phyloP scores from a whole-genome alignment of 2,888 invertebrate species.

The Melinaea menophilus region DNA sequence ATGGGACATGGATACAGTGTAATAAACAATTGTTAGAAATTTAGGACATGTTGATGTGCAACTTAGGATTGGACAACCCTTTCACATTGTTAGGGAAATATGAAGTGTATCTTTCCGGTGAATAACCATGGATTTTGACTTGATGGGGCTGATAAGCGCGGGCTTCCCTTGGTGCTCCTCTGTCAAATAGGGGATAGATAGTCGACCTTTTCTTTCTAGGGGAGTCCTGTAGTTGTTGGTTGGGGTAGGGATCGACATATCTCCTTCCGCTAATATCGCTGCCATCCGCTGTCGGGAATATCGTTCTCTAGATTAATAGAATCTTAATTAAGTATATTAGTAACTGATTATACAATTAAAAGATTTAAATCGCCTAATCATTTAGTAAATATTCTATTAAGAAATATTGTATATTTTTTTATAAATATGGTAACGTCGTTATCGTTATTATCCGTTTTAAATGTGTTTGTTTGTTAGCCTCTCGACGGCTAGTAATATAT shows the following conservation, averaged over 20 bases:
- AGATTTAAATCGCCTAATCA: too few relatives aligned
- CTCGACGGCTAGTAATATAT: conserved; percentile 23
- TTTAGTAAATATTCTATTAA: too few relatives aligned
- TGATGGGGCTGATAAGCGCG: conserved; percentile 45
- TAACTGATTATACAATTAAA: conserved; percentile 1
- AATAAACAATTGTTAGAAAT: conserved; percentile 12
- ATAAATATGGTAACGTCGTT: too few relatives aligned
- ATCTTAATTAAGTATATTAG: conserved; percentile 32
- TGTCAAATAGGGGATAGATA: conserved; percentile 52
- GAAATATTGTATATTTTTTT: too few relatives aligned
- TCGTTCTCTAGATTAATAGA: conserved; percentile 67
- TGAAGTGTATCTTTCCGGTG: conserved; percentile 66
- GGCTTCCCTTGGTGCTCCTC: conserved; percentile 41
- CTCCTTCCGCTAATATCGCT: conserved; percentile 66
- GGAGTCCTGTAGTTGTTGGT: conserved; percentile 67
- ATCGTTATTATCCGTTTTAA: too few relatives aligned
- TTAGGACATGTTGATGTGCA: conserved; percentile 40
- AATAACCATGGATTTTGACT: conserved; percentile 57
- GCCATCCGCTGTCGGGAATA: conserved; percentile 74
- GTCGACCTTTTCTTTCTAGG: conserved; percentile 68
- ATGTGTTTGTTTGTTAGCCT: too few relatives aligned
- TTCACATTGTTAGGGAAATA: conserved; percentile 56
- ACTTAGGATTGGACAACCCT: conserved; percentile 34
- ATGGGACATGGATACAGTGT: neutral
- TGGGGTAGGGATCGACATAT: conserved; percentile 71